Conservation (phyloP, 2,888 invertebrate species). For the Tortrix viridana region DNA sequence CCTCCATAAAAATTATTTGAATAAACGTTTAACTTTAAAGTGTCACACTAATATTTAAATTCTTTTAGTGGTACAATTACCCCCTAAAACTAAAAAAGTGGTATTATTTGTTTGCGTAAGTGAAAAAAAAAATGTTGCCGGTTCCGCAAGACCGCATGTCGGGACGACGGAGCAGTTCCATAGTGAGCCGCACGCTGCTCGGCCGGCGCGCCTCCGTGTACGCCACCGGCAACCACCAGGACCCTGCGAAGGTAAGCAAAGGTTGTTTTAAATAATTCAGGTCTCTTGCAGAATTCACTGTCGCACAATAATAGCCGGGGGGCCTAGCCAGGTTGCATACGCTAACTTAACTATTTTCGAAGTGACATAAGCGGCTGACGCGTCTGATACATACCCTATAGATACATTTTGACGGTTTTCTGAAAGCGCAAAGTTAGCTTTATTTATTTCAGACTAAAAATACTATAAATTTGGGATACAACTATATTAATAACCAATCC, state of each 20-base stretch:
- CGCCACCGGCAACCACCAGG: slow-evolving; percentile 84
- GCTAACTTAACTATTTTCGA: too few species aligned
- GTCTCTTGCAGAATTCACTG: too few species aligned
- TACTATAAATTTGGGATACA: too few species aligned
- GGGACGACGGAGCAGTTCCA: slow-evolving; percentile 87
- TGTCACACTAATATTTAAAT: not conserved
- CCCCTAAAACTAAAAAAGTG: not conserved
- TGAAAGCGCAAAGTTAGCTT: too few species aligned
- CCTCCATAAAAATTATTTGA: slow-evolving; percentile 29
- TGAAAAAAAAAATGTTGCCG: slow-evolving; percentile 67
- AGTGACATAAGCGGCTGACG: too few species aligned
- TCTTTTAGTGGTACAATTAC: not conserved
- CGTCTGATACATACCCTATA: too few species aligned
- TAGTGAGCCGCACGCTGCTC: slow-evolving; percentile 86
- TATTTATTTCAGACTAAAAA: too few species aligned
- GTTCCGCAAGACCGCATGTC: slow-evolving; percentile 84
- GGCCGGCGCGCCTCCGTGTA: slow-evolving; percentile 87
- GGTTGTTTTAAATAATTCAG: not conserved
- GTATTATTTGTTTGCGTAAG: not conserved
- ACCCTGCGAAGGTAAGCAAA: slow-evolving; percentile 88
- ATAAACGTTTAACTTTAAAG: slow-evolving; percentile 2
- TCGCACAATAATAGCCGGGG: too few species aligned
- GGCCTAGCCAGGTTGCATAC: too few species aligned
- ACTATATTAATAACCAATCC: too few species aligned
- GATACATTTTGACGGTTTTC: too few species aligned